Conservation (phyloP, 2,797 vertebrate genomes). For the Typhlichthys subterraneus region DNA sequence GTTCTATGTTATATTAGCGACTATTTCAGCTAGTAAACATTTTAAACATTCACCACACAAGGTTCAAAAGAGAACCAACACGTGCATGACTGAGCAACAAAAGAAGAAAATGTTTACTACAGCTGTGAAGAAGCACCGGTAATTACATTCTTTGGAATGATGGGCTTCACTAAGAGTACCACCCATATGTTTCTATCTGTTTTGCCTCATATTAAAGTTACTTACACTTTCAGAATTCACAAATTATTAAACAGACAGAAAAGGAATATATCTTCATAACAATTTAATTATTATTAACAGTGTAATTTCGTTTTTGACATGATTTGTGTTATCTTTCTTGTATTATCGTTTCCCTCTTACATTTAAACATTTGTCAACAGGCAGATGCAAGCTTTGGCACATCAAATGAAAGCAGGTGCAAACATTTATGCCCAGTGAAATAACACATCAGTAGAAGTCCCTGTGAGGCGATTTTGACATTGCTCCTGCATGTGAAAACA, state of each 20-base stretch:
- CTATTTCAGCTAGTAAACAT: not conserved
- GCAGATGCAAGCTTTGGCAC: slow-evolving; percentile 29
- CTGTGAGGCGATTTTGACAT: slow-evolving; percentile 13
- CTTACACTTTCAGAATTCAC: not conserved
- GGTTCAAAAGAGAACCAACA: not conserved
- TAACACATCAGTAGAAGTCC: slow-evolving; percentile 25
- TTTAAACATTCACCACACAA: slow-evolving; percentile 1
- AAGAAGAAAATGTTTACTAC: not conserved
- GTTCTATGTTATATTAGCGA: not conserved
- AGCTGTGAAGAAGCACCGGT: no score
- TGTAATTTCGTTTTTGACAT: not conserved
- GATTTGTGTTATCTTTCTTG: not conserved
- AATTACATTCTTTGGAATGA: no score
- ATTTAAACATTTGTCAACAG: slow-evolving; percentile 18
- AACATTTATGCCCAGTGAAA: slow-evolving; percentile 34
- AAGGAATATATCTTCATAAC: not conserved
- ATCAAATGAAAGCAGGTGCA: slow-evolving; percentile 46
- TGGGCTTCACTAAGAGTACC: no score
- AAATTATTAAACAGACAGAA: not conserved
- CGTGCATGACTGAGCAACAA: not conserved
- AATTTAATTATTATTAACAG: not conserved
- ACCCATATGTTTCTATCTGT: no score
- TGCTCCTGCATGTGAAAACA: slow-evolving; percentile 15
- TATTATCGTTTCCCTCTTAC: not conserved
- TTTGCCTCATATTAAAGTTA: not conserved